These are phyloP conservation scores for Macrobrachium nipponense DNA, from an alignment of 1,140 invertebrate genomes.

Conservation along the genomic window DNA sequence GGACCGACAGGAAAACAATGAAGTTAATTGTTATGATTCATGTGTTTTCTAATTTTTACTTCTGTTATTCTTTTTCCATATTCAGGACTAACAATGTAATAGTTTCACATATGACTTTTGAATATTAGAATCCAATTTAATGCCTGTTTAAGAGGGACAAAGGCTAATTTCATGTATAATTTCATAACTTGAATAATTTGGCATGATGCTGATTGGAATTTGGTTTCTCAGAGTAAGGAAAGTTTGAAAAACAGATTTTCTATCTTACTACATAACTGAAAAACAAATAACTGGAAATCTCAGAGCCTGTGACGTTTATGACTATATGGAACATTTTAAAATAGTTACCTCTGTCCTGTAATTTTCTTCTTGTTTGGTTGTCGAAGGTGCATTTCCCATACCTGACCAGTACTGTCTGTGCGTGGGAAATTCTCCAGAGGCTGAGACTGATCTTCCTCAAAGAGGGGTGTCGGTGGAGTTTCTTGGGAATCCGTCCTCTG, in stretches of 20 bases:
- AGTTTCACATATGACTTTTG: no score
- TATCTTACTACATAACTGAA: constrained; percentile 5
- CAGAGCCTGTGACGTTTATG: not conserved
- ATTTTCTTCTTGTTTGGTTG: constrained; percentile 99
- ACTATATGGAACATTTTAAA: not conserved
- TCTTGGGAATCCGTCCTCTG: constrained; percentile 78
- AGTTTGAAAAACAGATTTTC: constrained; percentile 45
- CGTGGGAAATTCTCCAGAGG: constrained; percentile 93
- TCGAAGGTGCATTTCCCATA: constrained; percentile 96
- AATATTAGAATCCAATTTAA: no score
- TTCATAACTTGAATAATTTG: no score
- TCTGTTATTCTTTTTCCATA: not conserved
- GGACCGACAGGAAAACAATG: constrained; percentile 27
- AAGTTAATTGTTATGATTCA: constrained; percentile 14
- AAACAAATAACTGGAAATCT: not conserved
- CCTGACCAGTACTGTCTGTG: constrained; percentile 81
- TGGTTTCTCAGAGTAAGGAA: not conserved
- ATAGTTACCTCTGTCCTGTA: constrained; percentile 83
- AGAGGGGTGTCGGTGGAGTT: constrained; percentile 89
- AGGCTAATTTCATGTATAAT: no score
- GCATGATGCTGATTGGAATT: no score
- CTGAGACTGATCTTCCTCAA: constrained; percentile 93
- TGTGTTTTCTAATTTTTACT: not conserved
- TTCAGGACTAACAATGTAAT: no score
- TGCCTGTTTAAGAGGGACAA: no score